Conservation (phyloP, 2,888 invertebrate genomes). For the Ceratothoa steindachneri region DNA sequence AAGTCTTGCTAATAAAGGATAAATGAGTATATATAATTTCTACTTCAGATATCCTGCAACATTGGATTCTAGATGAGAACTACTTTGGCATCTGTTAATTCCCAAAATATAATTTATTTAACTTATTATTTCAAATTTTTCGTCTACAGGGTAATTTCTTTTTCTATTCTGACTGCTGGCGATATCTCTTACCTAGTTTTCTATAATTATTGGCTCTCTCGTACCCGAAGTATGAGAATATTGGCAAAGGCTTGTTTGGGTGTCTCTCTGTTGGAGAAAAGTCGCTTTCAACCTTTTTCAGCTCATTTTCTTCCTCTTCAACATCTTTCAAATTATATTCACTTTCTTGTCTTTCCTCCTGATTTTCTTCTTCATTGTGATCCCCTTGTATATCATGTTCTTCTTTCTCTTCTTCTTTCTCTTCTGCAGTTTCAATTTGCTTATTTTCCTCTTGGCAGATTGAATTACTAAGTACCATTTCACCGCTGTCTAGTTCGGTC, state of each 20-base stretch:
- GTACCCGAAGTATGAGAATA: neutral
- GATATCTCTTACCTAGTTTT: neutral
- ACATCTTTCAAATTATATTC: neutral
- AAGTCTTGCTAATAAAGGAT: too few species aligned
- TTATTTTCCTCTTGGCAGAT: too few species aligned
- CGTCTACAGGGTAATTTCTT: too few species aligned
- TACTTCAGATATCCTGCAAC: too few species aligned
- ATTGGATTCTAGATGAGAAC: too few species aligned
- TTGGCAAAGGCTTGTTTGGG: neutral
- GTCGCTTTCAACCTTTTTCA: neutral
- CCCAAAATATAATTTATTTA: too few species aligned
- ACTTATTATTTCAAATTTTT: too few species aligned
- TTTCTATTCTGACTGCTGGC: too few species aligned
- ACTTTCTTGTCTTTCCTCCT: neutral
- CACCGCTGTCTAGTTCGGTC: too few species aligned
- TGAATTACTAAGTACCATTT: too few species aligned
- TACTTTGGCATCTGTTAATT: too few species aligned
- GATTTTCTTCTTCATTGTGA: neutral
- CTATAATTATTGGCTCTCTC: neutral
- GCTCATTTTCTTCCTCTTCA: neutral
- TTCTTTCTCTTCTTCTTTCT: neutral
- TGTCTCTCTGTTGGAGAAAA: neutral
- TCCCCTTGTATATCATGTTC: neutral
- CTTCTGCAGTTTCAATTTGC: neutral
- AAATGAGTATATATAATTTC: too few species aligned